Evolutionary conservation across 2,797 vertebrate genomes (phyloP).

Genomic region (Zenarchopterus dispar): DNA sequence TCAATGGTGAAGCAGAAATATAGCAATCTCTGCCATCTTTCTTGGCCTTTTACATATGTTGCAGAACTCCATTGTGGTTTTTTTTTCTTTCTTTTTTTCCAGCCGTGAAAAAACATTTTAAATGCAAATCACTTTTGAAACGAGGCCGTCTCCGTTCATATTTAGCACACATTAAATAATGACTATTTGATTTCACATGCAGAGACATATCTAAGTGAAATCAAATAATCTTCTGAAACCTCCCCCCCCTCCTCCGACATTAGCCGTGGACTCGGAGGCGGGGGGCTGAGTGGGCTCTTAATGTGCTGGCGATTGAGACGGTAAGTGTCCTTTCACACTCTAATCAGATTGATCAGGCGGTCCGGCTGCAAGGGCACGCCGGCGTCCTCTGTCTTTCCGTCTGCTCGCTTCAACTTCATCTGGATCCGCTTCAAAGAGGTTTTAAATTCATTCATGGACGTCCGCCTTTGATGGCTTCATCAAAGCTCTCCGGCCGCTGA

Average conservation of each 20-base stretch:
- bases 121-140: slow-evolving; percentile 72
- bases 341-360: slow-evolving; percentile 82
- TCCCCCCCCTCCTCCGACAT: slow-evolving; percentile 66
- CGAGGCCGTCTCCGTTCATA: slow-evolving; percentile 61
- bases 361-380: slow-evolving; percentile 72
- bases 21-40: slow-evolving; percentile 35
- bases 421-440: slow-evolving; percentile 44
- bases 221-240: slow-evolving; percentile 78
- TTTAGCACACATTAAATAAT: slow-evolving; percentile 74
- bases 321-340: slow-evolving; percentile 82
- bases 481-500: slow-evolving; percentile 9
- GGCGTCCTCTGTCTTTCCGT: slow-evolving; percentile 51
- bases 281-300: slow-evolving; percentile 69
- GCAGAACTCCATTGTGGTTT: slow-evolving; percentile 23
- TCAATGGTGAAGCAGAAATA: slow-evolving; percentile 25
- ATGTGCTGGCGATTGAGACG: slow-evolving; percentile 76
- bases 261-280: slow-evolving; percentile 62
- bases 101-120: slow-evolving; percentile 45
- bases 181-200: slow-evolving; percentile 74
- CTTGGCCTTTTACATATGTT: slow-evolving; percentile 22
- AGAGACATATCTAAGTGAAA: slow-evolving; percentile 80
- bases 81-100: slow-evolving; percentile 37
- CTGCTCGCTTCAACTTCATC: slow-evolving; percentile 39
- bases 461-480: slow-evolving; percentile 28
- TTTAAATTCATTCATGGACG: slow-evolving; percentile 34